Base-by-base conservation (phyloP, 2,888 invertebrate species). In the Patella depressa region DNA sequence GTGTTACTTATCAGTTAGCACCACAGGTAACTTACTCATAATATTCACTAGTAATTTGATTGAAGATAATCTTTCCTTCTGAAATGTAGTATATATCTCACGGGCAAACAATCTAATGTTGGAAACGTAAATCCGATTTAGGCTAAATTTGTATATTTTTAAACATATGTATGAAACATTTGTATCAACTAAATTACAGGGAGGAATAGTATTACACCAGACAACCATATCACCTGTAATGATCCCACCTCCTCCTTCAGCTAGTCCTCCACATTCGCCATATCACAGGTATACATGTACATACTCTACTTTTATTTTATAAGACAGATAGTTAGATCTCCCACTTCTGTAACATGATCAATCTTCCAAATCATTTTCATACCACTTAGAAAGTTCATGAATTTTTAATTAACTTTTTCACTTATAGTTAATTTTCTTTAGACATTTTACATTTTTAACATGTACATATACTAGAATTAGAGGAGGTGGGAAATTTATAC, bases 1-100 rank as follows among this genome's bases (percentile, higher is more conserved):
- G 85, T 65, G 82, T 85, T 78, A 82, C 84, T 76, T 90, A 90
- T 78, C 82, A 83, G 9, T 74, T 78, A 77, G 82, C 86, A n/a
- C 88, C 89, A 53, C 85, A 87, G 84, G 90, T 90, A 79, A 74
- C 74, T 76, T 29, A 45, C 57, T 29, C 15, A 29, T 71, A 29
- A 15, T 45, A 15, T 55, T 45, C 29, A 29, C 45, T 45, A 45
- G 7, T 45, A 45, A 45, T 45, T 45, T 45, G 45, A 9, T 45
- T 45, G 34, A 45, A 45, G 34, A 45, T 45, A 45, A 45, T 45
- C 34, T 45, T 45, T 45, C 45, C 9, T 7, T 45, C 7, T 45
- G 45, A 45, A 45, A 45, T 45, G 45, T 45, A 45, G 5, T 45
- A 45, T 45, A 7, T 24, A 17, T n/a, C 11, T 71, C 71, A 24